Percentiles rank a stretch among this genome's conserved stretches.
Conservation (phyloP, 1,140 invertebrate species). For the Diuraphis noxia region DNA sequence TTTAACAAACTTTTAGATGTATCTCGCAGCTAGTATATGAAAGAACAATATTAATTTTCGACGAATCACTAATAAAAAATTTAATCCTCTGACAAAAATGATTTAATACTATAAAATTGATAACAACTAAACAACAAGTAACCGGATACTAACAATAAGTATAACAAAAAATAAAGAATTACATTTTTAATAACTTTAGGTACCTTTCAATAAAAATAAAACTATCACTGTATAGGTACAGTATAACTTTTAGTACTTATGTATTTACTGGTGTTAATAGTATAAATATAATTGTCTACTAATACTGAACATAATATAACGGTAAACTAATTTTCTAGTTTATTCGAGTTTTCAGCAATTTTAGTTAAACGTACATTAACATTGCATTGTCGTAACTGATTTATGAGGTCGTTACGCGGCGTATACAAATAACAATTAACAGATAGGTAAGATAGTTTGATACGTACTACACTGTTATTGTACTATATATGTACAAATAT, state of each 20-base stretch:
- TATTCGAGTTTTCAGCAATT: background rate
- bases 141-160: background rate
- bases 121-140: background rate
- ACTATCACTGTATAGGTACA: background rate
- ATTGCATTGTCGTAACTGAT: background rate
- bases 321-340: background rate
- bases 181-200: background rate
- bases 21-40: no score
- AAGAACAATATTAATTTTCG: background rate
- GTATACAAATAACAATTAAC: background rate
- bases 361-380: background rate
- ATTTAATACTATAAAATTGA: background rate
- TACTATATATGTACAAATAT: no score
- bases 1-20: no score
- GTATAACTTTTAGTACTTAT: no score
- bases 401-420: background rate
- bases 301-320: background rate
- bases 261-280: background rate
- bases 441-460: no score
- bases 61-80: background rate
- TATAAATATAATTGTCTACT: background rate
- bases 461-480: no score
- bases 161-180: no score
- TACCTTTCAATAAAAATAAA: background rate
- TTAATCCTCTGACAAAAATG: background rate